phyloP scores from a whole-genome alignment of 2,888 invertebrate species.

The Sturmia bella region DNA sequence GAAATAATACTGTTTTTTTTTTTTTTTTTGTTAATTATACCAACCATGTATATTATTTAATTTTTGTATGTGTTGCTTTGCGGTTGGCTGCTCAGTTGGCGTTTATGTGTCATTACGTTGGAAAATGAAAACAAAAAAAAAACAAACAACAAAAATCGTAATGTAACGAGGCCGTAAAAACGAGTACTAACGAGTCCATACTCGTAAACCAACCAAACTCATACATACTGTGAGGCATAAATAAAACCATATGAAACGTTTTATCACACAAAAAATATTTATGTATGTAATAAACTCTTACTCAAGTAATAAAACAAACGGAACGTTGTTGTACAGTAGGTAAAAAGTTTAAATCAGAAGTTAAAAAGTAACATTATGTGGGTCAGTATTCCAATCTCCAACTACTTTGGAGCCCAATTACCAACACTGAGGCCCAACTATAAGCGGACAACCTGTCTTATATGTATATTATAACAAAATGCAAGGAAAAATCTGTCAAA shows the following conservation, averaged over 20 bases:
- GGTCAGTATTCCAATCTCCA: too few species aligned
- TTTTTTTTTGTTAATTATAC: background rate
- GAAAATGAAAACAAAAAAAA: conserved; percentile 15
- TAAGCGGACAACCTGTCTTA: too few species aligned
- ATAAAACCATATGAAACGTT: background rate
- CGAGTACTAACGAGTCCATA: conserved; percentile 69
- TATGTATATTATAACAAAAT: too few species aligned
- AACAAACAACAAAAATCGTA: conserved; percentile 35
- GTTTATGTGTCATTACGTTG: conserved; percentile 67
- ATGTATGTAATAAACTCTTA: conserved; percentile 1
- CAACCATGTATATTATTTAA: background rate
- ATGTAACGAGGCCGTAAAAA: conserved; percentile 68
- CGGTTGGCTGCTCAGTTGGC: conserved; percentile 51
- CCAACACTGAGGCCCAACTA: too few species aligned
- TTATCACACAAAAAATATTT: conserved; percentile 5
- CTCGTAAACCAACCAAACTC: conserved; percentile 1
- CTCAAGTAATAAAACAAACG: conserved; percentile 38
- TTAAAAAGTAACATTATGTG: too few species aligned
- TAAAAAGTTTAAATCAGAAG: background rate
- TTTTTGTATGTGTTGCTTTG: background rate
- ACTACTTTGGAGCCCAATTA: too few species aligned
- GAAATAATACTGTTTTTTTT: conserved; percentile 76
- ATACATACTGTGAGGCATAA: background rate
- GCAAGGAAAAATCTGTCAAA: too few species aligned
- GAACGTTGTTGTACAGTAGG: background rate